Evolutionary conservation across 1,140 invertebrate genomes (phyloP).

Genomic region (Apis mellifera): DNA sequence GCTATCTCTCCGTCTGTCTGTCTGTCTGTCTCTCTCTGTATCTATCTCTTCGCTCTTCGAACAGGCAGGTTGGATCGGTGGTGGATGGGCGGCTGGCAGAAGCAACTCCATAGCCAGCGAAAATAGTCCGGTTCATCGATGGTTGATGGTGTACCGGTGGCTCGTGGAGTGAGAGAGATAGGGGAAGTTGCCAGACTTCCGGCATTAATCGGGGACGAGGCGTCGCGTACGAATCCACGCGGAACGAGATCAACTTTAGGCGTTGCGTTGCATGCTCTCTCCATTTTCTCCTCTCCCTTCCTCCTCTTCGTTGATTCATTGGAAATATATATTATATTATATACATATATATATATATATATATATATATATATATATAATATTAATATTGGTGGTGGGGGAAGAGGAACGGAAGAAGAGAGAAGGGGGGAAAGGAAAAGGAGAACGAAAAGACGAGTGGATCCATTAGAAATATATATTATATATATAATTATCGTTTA

Average conservation of each 20-base stretch:
- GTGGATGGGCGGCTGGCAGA: conserved; percentile 9
- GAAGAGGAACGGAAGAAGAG: too few species aligned
- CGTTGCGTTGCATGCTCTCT: too few species aligned
- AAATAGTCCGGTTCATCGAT: conserved; percentile 76
- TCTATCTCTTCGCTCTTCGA: not conserved
- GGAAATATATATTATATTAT: too few species aligned
- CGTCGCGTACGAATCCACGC: not conserved
- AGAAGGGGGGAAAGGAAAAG: not conserved
- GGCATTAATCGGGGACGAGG: conserved; percentile 41
- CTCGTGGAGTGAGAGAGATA: not conserved
- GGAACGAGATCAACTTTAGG: conserved; percentile 1
- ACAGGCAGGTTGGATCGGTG: not conserved
- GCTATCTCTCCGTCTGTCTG: not conserved
- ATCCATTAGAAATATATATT: too few species aligned
- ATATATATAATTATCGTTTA: too few species aligned
- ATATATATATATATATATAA: too few species aligned
- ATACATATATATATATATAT: too few species aligned
- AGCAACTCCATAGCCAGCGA: conserved; percentile 53
- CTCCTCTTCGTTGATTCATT: too few species aligned
- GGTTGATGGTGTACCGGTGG: conserved; percentile 67
- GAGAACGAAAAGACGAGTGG: conserved; percentile 30
- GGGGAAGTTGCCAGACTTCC: conserved; percentile 46
- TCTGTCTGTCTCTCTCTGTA: not conserved
- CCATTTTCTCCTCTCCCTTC: too few species aligned
- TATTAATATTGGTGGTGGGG: too few species aligned